phyloP scores from a whole-genome alignment of 2,888 invertebrate species.

The Ecliptopera silaceata region DNA sequence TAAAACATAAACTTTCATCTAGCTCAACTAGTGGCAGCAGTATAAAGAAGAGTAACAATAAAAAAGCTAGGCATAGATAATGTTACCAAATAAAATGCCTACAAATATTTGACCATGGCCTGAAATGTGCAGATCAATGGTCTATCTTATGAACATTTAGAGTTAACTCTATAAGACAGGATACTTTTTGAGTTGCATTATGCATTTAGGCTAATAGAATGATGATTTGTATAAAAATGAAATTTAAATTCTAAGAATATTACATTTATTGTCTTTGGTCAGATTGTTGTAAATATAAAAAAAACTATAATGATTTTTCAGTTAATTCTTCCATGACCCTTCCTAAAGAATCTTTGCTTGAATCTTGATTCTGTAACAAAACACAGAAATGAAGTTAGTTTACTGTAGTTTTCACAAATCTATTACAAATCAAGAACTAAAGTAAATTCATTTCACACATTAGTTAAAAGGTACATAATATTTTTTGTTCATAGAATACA shows the following conservation, averaged over 20 bases:
- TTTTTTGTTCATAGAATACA: too few relatives aligned
- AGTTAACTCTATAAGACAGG: too few relatives aligned
- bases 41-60: conserved; percentile 90
- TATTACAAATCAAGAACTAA: too few relatives aligned
- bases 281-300: conserved; percentile 42
- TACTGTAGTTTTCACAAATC: too few relatives aligned
- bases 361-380: conserved; percentile 69
- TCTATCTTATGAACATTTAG: too few relatives aligned
- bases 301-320: conserved; percentile 41
- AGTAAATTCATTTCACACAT: too few relatives aligned
- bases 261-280: conserved; percentile 44
- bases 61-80: conserved; percentile 92
- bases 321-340: conserved; percentile 55
- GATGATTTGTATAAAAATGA: too few relatives aligned
- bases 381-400: neutral
- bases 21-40: conserved; percentile 74
- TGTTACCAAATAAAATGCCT: too few relatives aligned
- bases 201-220: too few relatives aligned
- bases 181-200: neutral
- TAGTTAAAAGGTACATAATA: too few relatives aligned
- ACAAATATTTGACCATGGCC: too few relatives aligned
- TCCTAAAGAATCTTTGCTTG: conserved; percentile 67
- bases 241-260: conserved; percentile 16
- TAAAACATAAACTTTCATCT: conserved; percentile 79
- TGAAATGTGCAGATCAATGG: too few relatives aligned